Evolutionary conservation across 2,888 invertebrate species (phyloP), one percentile per base, ranked within the genome.

Genomic region (Epinotia ramella): DNA sequence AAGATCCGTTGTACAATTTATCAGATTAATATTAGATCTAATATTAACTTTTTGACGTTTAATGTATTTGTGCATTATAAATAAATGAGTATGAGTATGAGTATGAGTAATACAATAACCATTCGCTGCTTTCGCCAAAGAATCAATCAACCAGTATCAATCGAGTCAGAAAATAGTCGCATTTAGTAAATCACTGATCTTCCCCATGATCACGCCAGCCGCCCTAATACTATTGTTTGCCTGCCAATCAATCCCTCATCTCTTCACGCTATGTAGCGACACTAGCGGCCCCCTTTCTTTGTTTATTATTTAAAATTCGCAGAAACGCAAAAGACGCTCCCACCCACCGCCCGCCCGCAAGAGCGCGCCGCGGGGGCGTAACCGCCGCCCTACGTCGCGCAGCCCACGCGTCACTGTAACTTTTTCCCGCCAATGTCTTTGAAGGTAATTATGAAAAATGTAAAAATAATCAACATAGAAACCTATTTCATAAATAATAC

Each of bases 281-380:
- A 73, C 80, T 63, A 72, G 62, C 57, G 59, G 67, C 77, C 73
- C 80, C 79, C 79, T 78, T 40, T 76, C 79, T 77, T 81, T 80
- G 71, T 79, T 74, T 78, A 77, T 81, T 87, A 72, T 76, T 80
- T 85, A 87, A 87, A 87, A 87, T 85, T 88, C 80, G 86, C 85
- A 85, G 88, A 85, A 88, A 88, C 82, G 84, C 88, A 89, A 91
- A 88, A 85, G 86, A 82, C 81, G 88, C 86, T 84, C 87, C 92
- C 93, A 93, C 93, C 93, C 92, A 92, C 91, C 91, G 92, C 91
- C 93, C 93, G 93, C 92, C 91, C 91, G 91, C 84, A 87, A 84
- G 84, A 84, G 80, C 81, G 81, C 62, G 77, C 84, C 89, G 91
- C 88, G 92, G 91, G 93, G 93, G 93, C 93, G 93, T 93, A 86